Percentiles rank a stretch among this genome's conserved stretches.
phyloP scores from a whole-genome alignment of 2,797 vertebrate species.

The Crossoptilon crossoptilon region DNA sequence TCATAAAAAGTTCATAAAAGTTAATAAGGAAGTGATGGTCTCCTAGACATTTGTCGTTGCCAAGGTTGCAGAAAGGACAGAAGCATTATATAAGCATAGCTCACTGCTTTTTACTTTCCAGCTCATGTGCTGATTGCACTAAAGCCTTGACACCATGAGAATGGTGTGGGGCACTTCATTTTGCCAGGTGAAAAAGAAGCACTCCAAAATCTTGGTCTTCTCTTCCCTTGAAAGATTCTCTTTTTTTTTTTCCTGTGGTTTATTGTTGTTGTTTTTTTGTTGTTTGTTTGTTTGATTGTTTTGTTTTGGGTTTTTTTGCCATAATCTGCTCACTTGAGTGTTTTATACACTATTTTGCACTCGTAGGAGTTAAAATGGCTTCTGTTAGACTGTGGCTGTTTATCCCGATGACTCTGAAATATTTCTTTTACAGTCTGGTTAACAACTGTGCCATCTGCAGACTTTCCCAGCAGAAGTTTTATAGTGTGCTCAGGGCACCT shows the following conservation, averaged over 20 bases:
- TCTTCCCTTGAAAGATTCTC: neutral
- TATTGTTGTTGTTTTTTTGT: too few relatives aligned
- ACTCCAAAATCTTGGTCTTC: neutral
- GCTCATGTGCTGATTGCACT: neutral
- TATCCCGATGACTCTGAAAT: neutral
- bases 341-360: neutral
- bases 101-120: neutral
- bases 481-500: neutral
- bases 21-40: neutral
- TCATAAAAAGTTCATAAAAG: neutral
- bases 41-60: neutral
- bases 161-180: neutral
- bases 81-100: neutral
- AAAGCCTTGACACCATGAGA: neutral
- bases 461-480: conserved; percentile 35
- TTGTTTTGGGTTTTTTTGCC: too few relatives aligned
- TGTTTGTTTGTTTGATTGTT: too few relatives aligned
- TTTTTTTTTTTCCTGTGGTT: neutral
- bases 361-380: neutral
- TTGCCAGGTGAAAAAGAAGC: neutral
- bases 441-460: conserved; percentile 6
- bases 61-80: neutral
- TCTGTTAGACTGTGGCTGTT: neutral
- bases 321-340: neutral
- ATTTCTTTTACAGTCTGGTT: neutral